Base-by-base conservation (phyloP, 1,140 invertebrate genomes). In the Linepithema humile region DNA sequence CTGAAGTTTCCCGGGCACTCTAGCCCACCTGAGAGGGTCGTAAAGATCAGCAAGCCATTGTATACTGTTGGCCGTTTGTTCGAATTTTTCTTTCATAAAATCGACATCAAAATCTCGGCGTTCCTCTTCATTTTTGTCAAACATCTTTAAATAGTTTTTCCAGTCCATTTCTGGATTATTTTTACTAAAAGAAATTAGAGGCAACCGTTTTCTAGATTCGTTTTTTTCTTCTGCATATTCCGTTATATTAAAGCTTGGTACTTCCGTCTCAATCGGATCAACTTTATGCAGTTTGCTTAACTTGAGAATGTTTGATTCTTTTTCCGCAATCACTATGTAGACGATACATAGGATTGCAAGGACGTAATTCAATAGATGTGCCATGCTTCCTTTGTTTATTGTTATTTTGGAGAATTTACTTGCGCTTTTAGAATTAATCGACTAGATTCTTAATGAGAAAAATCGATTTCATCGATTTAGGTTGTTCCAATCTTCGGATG, bases 21-120 rank as follows among this genome's bases (percentile, higher is more conserved):
- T 95, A 12, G 92, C 83, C 96, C 96, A 97, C 62, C 95, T 94
- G 67, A 96, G 94, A 23, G 97, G 96, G 88, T 97, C 96, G 86
- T 96, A 96, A 45, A 97, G 91, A 75, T 95, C 94, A 62, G 93
- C 94, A 77, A 97, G 91, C 96, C 96, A 97, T 72, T 96, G 94
- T 92, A 97, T 95, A 74, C 94, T 94, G 65, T 94, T 94, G 1
- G 90, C 89, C 15, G 89, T 94, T 38, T 65, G 89, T 69, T 90
- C 86, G 5, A 93, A 60, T 75, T 91, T 92, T 9, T 93, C 91
- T 17, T 84, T 92, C 90, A 91, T 92, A 65, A 94, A 94, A 88
- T 94, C 90, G 17, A 94, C 62, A 48, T 94, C 93, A 15, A 92
- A 72, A 65, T 92, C 84, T 0, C 80, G n/a, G 0, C 55, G 82